Conservation (phyloP, 2,113 vertebrate genomes). For the Neolamprologus falcicula region DNA sequence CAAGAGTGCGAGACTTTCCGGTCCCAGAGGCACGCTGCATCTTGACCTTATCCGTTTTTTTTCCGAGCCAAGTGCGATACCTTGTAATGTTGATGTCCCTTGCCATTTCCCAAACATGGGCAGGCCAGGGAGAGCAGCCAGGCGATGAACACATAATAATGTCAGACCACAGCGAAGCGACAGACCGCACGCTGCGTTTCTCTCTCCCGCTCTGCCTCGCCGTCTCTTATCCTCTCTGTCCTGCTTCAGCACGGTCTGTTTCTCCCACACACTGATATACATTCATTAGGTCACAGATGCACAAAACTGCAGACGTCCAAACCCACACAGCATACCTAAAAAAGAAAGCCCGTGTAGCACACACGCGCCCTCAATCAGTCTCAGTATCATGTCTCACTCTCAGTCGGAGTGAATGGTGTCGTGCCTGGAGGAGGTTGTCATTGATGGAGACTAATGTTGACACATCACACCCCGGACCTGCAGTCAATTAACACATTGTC, state of each 20-base stretch:
- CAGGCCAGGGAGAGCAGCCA: neutral
- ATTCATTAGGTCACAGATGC: neutral
- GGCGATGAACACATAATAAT: slow-evolving; percentile 39
- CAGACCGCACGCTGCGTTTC: neutral
- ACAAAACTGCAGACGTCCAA: neutral
- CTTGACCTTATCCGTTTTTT: slow-evolving; percentile 17
- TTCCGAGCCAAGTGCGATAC: slow-evolving; percentile 16
- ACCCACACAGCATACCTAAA: neutral
- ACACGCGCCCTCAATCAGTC: neutral
- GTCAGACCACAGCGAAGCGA: slow-evolving; percentile 31
- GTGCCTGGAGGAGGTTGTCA: slow-evolving; percentile 15
- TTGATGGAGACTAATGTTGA: slow-evolving; percentile 66
- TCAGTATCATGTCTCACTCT: slow-evolving; percentile 24
- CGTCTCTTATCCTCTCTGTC: neutral
- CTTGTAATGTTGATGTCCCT: slow-evolving; percentile 38
- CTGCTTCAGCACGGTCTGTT: neutral
- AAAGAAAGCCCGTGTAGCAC: neutral
- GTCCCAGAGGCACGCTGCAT: neutral
- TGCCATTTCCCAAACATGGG: slow-evolving; percentile 37
- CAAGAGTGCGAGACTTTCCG: neutral
- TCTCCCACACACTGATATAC: neutral
- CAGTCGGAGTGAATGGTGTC: neutral
- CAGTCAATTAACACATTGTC: slow-evolving; percentile 72
- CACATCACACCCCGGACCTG: slow-evolving; percentile 59
- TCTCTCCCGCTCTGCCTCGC: neutral